Base-by-base conservation (phyloP, 35 echinoderm and acorn worm species). In the Lytechinus pictus region DNA sequence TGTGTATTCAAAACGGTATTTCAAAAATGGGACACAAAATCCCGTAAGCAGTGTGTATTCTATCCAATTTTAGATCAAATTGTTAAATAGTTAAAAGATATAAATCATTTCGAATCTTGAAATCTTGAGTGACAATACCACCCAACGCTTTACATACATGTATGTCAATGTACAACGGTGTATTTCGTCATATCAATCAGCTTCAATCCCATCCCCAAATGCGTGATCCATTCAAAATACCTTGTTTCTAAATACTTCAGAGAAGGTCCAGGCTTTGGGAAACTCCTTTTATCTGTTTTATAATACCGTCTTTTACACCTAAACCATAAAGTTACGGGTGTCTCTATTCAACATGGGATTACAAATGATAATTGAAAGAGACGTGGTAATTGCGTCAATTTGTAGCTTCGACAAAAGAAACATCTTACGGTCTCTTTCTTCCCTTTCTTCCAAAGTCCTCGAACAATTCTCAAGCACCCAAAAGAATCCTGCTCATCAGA, bases 351-450 rank as follows among this genome's bases (percentile, higher is more conserved):
- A 24, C 16, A 7, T 4, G 66, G 4, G 66, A 4, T 79, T n/a
- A 6, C 21, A 79, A 16, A 7, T 24, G 66, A 79, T 79, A 79
- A 90, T 44, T 52, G 88, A 90, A 90, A 90, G 28, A 29, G 88
- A 90, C 88, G n/a, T 90, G 29, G 88, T 90, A 90, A 90, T 90
- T 90, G 52, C 88, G 52, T 54, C 88, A 90, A 90, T 90, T 90
- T 90, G 88, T 90, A 14, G 29, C 1, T 0, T 2, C 11, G 28
- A 90, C 88, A 90, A 90, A 52, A 16, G 27, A 52, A 5, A 54
- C 88, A 52, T 90, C 28, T 54, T 54, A 52, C 27, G 16, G 9
- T 90, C 16, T 90, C 52, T 52, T 90, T 90, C 88, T 90, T 27
- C 52, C 33, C 88, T 90, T 52, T 90, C 16, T 90, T 79, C 61